Evolutionary conservation across 2,888 invertebrate genomes (phyloP).

Genomic region (Tetragonula carbonaria): DNA sequence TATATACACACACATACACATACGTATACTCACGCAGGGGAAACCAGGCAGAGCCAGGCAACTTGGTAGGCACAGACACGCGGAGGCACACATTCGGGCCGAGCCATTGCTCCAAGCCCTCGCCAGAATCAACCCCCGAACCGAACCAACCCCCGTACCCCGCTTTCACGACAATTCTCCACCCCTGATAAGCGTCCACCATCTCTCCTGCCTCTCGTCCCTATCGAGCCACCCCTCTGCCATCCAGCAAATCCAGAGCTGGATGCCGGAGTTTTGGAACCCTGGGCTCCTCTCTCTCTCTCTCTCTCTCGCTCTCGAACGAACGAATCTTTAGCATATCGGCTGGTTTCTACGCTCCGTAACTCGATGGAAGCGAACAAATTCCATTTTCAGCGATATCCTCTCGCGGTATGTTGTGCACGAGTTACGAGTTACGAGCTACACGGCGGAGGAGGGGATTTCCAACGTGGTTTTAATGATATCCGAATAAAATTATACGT

Average conservation of each 20-base stretch:
- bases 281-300: neutral
- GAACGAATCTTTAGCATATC: constrained; percentile 11
- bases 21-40: constrained; percentile 28
- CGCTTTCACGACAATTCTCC: constrained; percentile 81
- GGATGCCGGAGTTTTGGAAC: constrained; percentile 28
- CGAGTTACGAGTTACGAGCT: neutral
- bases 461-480: constrained; percentile 3
- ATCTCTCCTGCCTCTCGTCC: constrained; percentile 67
- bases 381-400: constrained; percentile 22
- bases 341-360: neutral
- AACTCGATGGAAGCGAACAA: constrained; percentile 20
- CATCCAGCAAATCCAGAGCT: constrained; percentile 29
- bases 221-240: constrained; percentile 56
- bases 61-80: constrained; percentile 46
- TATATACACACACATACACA: constrained; percentile 39
- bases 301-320: neutral
- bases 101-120: constrained; percentile 76
- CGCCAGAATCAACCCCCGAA: constrained; percentile 80
- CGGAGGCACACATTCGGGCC: constrained; percentile 52
- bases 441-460: neutral
- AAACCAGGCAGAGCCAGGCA: constrained; percentile 15
- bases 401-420: neutral
- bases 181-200: constrained; percentile 80
- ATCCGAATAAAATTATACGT: neutral
- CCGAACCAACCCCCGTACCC: constrained; percentile 26